These are phyloP conservation scores for Rattus norvegicus DNA, from an alignment of 2,113 vertebrate genomes.

Conservation along the genomic window DNA sequence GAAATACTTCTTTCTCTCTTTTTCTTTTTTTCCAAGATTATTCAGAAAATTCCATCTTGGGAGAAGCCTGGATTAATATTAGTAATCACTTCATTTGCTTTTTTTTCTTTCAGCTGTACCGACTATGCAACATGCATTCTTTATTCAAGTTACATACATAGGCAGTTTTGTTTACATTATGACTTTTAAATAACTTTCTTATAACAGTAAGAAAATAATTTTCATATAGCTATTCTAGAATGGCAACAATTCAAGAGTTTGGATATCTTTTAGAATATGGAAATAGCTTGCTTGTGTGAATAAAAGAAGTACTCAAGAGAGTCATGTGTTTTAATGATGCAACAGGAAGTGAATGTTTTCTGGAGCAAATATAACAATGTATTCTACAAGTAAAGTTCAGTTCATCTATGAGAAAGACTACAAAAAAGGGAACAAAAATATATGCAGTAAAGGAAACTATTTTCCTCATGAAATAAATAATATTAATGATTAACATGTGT, in stretches of 20 bases:
- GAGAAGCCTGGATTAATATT: background rate
- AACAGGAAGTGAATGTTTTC: background rate
- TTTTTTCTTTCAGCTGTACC: background rate
- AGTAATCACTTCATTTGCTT: background rate
- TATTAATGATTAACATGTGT: background rate
- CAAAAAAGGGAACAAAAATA: background rate
- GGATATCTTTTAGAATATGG: background rate
- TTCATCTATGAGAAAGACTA: background rate
- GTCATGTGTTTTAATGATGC: background rate
- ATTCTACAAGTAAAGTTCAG: background rate
- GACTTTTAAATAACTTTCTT: background rate
- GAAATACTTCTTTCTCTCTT: background rate
- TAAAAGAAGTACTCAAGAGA: background rate
- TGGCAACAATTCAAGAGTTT: background rate
- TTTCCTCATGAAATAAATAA: background rate
- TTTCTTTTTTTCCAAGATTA: background rate
- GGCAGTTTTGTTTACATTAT: background rate
- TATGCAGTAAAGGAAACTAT: background rate
- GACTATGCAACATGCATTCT: background rate
- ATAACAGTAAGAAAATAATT: constrained; percentile 15
- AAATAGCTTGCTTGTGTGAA: background rate
- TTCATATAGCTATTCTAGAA: background rate
- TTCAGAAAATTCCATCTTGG: background rate
- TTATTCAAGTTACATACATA: background rate
- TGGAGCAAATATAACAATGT: background rate